These are phyloP conservation scores for Brachypalpus laphriformis DNA, from an alignment of 2,888 invertebrate species.

Conservation along the genomic window DNA sequence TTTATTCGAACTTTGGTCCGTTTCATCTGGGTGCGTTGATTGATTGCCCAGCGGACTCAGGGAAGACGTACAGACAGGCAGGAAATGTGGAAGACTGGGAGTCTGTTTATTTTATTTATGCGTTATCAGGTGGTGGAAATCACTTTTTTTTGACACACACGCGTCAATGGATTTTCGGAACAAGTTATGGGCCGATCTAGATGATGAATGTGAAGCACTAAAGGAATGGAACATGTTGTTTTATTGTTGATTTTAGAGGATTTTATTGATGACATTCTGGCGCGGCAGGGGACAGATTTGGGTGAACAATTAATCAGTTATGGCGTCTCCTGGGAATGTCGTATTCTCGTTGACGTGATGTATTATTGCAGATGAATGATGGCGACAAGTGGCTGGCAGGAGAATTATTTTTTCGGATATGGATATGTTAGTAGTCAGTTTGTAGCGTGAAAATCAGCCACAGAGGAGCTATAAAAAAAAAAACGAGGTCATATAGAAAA, in stretches of 20 bases:
- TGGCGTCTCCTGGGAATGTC: neutral
- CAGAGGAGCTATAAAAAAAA: neutral
- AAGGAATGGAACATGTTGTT: neutral
- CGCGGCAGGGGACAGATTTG: neutral
- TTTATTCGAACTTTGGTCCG: conserved; percentile 55
- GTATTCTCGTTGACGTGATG: neutral
- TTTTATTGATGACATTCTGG: conserved; percentile 6
- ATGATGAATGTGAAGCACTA: neutral
- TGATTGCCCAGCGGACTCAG: conserved; percentile 23
- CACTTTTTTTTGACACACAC: neutral
- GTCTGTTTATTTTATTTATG: neutral
- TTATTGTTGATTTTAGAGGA: neutral
- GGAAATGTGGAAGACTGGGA: neutral
- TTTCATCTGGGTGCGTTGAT: conserved; percentile 61
- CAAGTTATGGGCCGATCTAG: neutral
- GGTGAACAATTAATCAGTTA: conserved; percentile 13
- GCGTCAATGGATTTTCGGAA: conserved; percentile 4
- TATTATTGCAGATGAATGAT: neutral
- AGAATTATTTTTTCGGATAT: neutral
- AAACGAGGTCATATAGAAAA: neutral
- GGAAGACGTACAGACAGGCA: neutral
- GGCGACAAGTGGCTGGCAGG: neutral
- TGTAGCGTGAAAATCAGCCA: neutral
- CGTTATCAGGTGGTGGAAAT: conserved; percentile 40
- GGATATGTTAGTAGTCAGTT: neutral